Conservation (phyloP, 2,888 invertebrate species). For the Spilarctia lutea region DNA sequence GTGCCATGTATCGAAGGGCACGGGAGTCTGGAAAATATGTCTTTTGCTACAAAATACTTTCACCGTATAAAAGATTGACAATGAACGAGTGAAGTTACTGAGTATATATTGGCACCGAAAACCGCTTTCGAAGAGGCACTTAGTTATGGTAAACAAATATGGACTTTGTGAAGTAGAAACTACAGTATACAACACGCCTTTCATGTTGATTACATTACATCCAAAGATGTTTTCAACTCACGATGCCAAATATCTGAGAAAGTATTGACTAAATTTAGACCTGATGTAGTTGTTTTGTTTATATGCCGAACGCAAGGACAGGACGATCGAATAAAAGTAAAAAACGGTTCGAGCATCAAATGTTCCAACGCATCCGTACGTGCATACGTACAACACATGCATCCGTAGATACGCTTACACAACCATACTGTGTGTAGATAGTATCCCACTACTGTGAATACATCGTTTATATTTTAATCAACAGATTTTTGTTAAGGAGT, state of each 20-base stretch:
- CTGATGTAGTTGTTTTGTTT: slow-evolving; percentile 45
- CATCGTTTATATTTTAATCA: slow-evolving; percentile 7
- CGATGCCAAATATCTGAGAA: slow-evolving; percentile 67
- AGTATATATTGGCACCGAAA: background rate
- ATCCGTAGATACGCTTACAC: background rate
- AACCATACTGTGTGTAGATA: background rate
- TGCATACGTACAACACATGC: background rate
- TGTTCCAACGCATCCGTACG: background rate
- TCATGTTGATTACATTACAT: slow-evolving; percentile 50
- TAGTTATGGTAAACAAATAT: background rate
- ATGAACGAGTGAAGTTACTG: background rate
- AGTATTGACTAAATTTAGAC: slow-evolving; percentile 68
- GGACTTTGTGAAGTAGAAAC: slow-evolving; percentile 18
- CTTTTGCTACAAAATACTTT: background rate
- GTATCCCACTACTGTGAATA: background rate
- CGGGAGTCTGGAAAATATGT: background rate
- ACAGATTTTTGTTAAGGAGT: slow-evolving; percentile 23
- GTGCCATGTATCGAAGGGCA: background rate
- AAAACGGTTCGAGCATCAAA: background rate
- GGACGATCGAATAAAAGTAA: slow-evolving; percentile 30
- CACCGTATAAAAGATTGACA: background rate
- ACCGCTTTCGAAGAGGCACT: background rate
- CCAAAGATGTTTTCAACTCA: slow-evolving; percentile 57
- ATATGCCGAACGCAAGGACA: slow-evolving; percentile 56
- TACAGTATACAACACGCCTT: slow-evolving; percentile 36